Evolutionary conservation across 2,797 vertebrate species (phyloP).

Genomic region (Melanogrammus aeglefinus): DNA sequence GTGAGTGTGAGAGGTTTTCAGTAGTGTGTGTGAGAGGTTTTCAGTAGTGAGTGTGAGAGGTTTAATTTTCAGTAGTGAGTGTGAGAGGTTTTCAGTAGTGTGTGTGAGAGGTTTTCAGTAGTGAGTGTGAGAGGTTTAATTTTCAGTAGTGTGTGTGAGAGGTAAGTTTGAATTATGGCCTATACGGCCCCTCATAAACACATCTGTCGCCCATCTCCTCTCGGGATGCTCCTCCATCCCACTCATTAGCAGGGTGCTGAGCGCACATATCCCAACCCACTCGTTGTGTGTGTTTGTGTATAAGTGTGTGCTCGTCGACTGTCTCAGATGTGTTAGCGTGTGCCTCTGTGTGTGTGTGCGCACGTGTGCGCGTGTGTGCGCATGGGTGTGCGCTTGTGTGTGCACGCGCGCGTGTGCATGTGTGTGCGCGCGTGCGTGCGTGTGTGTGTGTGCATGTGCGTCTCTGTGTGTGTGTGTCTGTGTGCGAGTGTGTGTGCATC

Average conservation of each 20-base stretch:
- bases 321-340: neutral
- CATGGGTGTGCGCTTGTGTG: neutral
- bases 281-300: neutral
- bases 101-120: too few species aligned
- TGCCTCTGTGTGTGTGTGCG: neutral
- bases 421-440: neutral
- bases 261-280: neutral
- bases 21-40: too few species aligned
- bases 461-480: slow-evolving; percentile 4
- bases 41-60: too few species aligned
- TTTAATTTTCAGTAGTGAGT: too few species aligned
- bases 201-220: neutral
- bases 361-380: neutral
- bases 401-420: too few species aligned
- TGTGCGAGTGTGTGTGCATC: slow-evolving; percentile 19
- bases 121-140: too few species aligned
- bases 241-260: slow-evolving; percentile 7
- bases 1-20: too few species aligned
- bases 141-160: too few species aligned
- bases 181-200: too few species aligned
- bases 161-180: too few species aligned
- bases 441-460: neutral
- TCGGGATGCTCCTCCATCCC: neutral
- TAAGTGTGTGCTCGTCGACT: slow-evolving; percentile 1
- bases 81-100: too few species aligned